phyloP scores from a whole-genome alignment of 2,888 invertebrate genomes.

The Vannuccia rotundouncinata region DNA sequence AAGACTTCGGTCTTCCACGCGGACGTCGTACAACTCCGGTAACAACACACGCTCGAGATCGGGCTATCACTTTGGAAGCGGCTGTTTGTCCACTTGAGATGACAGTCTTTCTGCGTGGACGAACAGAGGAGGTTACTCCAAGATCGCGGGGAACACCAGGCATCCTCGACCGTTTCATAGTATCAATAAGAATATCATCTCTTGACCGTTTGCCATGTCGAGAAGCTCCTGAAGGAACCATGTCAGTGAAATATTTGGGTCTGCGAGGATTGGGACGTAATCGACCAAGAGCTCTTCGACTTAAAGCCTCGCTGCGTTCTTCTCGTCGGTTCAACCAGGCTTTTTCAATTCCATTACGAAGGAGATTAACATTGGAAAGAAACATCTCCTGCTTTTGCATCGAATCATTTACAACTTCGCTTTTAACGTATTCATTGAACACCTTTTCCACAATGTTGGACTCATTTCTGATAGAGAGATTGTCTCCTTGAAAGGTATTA shows the following conservation, averaged over 20 bases:
- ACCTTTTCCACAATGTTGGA: background rate
- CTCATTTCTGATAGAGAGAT: background rate
- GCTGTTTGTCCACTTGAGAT: background rate
- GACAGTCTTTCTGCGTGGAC: background rate
- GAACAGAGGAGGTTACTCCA: background rate
- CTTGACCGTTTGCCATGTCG: background rate
- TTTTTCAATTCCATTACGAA: background rate
- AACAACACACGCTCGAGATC: background rate
- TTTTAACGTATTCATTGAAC: background rate
- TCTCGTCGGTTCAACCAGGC: background rate
- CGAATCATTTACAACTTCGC: background rate
- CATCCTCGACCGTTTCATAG: too few species aligned
- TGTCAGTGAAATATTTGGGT: background rate
- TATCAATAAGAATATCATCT: too few species aligned
- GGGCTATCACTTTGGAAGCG: background rate
- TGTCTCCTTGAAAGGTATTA: background rate
- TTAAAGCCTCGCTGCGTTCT: background rate
- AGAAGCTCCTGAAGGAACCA: background rate
- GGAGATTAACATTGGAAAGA: background rate
- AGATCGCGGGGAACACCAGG: background rate
- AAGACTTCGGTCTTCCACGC: background rate
- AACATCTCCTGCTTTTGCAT: background rate
- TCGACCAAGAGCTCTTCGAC: background rate
- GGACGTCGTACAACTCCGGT: background rate
- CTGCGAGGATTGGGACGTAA: background rate